Conservation (phyloP, 2,888 invertebrate genomes). For the Dryadula phaetusa region DNA sequence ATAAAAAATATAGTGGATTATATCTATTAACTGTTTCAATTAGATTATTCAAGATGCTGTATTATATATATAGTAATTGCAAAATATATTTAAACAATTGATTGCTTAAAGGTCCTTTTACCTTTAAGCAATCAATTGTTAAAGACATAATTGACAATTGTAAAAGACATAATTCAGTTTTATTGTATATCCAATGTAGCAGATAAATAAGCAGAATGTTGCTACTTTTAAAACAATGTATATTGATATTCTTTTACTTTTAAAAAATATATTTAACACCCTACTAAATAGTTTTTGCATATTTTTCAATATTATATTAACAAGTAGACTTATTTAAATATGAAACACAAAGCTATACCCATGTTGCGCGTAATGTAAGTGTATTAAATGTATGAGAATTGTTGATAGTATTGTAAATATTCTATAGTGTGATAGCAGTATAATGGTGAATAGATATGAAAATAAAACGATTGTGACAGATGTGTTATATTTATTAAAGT, state of each 20-base stretch:
- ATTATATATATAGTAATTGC: too few relatives aligned
- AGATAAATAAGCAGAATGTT: background rate
- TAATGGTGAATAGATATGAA: slow-evolving; percentile 51
- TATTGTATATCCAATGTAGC: slow-evolving; percentile 6
- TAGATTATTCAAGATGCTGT: too few relatives aligned
- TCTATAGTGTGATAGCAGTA: slow-evolving; percentile 60
- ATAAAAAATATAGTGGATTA: background rate
- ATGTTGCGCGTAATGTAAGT: slow-evolving; percentile 45
- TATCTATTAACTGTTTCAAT: background rate
- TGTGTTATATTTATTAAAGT: slow-evolving; percentile 50
- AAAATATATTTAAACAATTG: too few relatives aligned
- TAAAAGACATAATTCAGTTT: background rate
- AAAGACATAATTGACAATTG: too few relatives aligned
- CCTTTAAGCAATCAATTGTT: too few relatives aligned
- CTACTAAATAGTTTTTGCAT: slow-evolving; percentile 3
- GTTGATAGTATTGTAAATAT: slow-evolving; percentile 79
- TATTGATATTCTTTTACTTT: background rate
- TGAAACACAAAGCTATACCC: slow-evolving; percentile 41
- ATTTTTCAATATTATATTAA: slow-evolving; percentile 3
- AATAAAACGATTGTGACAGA: slow-evolving; percentile 47
- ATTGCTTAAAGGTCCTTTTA: too few relatives aligned
- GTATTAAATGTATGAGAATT: slow-evolving; percentile 51
- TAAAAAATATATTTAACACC: slow-evolving; percentile 1
- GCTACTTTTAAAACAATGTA: background rate
- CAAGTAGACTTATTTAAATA: slow-evolving; percentile 17